A percentile compares a stretch with the other conserved stretches of the same genome.
These are phyloP conservation scores for Echeneis naucrates DNA, from an alignment of 2,797 vertebrate genomes.

Conservation along the genomic window DNA sequence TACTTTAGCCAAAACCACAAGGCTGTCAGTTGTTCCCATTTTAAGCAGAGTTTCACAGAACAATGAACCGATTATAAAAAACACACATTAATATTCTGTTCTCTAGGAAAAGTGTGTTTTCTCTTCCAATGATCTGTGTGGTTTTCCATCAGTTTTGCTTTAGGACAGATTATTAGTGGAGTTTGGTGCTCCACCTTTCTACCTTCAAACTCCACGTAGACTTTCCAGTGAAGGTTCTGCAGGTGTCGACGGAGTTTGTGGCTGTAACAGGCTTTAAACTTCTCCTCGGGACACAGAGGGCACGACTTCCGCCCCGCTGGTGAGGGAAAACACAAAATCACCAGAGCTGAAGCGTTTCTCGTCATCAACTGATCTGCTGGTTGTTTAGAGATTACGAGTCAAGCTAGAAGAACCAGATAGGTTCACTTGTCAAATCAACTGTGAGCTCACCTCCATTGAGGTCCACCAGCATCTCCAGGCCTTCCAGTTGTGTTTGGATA, in stretches of 20 bases:
- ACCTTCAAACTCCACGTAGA: conserved; percentile 98
- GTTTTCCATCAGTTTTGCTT: too few relatives aligned
- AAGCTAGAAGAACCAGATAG: too few relatives aligned
- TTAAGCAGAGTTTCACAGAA: too few relatives aligned
- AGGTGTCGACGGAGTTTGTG: conserved; percentile 94
- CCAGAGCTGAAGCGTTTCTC: not conserved
- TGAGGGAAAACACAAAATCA: conserved; percentile 6
- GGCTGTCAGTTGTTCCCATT: too few relatives aligned
- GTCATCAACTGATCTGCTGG: too few relatives aligned
- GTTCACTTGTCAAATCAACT: not conserved
- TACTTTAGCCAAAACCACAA: too few relatives aligned
- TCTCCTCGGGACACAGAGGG: conserved; percentile 94
- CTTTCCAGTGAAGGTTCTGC: conserved; percentile 98
- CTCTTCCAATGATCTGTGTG: too few relatives aligned
- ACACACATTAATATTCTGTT: too few relatives aligned
- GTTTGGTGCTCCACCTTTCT: conserved; percentile 18
- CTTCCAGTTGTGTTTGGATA: conserved; percentile 91
- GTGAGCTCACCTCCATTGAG: conserved; percentile 83
- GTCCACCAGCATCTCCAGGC: conserved; percentile 91
- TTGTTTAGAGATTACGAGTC: too few relatives aligned
- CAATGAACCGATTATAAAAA: too few relatives aligned
- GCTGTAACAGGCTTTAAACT: conserved; percentile 92
- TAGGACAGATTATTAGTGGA: too few relatives aligned
- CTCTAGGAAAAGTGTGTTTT: too few relatives aligned
- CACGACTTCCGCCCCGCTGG: conserved; percentile 91